Conservation (phyloP, 2,113 vertebrate species). For the Stegostoma tigrinum region DNA sequence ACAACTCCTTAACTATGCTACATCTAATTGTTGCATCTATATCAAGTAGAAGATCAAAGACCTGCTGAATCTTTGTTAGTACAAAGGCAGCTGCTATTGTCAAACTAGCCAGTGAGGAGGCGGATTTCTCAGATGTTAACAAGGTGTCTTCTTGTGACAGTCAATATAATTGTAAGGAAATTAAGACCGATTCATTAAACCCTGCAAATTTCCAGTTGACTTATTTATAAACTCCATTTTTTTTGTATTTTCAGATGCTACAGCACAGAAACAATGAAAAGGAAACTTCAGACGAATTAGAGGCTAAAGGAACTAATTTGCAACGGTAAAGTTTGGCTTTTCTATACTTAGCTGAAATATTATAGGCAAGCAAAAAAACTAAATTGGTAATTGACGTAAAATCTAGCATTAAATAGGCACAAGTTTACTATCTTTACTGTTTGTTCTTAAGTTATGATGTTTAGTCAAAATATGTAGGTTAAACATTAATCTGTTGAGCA, state of each 20-base stretch:
- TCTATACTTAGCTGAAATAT: not conserved
- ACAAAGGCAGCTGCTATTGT: not conserved
- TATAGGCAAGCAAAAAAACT: not conserved
- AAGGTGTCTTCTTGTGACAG: not conserved
- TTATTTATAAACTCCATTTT: not conserved
- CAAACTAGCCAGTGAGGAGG: not conserved
- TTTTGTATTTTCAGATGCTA: constrained; percentile 56
- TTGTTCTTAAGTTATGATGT: not conserved
- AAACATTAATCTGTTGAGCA: not conserved
- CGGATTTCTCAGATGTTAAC: not conserved
- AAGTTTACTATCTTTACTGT: not conserved
- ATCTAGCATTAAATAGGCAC: not conserved
- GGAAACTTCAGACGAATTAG: constrained; percentile 63
- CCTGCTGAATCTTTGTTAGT: not conserved
- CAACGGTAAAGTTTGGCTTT: constrained; percentile 63
- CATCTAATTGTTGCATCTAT: not conserved
- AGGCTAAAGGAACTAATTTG: constrained; percentile 64
- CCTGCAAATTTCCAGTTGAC: not conserved
- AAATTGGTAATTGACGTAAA: not conserved
- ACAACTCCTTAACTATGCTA: not conserved
- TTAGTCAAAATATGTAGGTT: not conserved
- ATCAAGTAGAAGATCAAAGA: not conserved
- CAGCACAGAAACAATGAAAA: constrained; percentile 62
- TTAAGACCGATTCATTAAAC: not conserved
- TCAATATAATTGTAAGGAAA: not conserved